Evolutionary conservation across 1,140 invertebrate genomes (phyloP).

Genomic region (Panonychus citri): DNA sequence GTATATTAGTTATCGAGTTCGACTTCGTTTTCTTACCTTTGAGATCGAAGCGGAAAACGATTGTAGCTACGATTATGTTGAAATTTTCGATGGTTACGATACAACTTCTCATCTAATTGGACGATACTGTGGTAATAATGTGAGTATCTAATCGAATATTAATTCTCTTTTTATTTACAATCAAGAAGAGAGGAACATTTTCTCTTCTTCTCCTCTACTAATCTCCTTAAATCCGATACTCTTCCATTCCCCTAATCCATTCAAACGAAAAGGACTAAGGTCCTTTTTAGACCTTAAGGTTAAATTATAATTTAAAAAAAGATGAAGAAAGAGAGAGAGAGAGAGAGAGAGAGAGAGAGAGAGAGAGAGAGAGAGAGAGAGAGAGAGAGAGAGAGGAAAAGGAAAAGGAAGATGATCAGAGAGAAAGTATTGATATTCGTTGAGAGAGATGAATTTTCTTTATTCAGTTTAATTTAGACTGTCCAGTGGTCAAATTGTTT

Average conservation of each 20-base stretch:
- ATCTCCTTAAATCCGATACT: too few relatives aligned
- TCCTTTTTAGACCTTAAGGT: too few relatives aligned
- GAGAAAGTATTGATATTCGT: neutral
- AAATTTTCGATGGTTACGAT: conserved; percentile 65
- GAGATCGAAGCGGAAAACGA: conserved; percentile 74
- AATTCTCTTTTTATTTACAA: too few relatives aligned
- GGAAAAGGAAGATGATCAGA: neutral
- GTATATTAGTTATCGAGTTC: conserved; percentile 33
- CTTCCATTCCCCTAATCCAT: too few relatives aligned
- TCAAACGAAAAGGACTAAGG: too few relatives aligned
- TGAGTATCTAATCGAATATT: too few relatives aligned
- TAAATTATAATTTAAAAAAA: neutral
- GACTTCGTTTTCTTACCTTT: conserved; percentile 63
- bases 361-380: too few relatives aligned
- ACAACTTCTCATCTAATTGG: conserved; percentile 51
- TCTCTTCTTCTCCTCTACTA: too few relatives aligned
- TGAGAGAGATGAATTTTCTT: too few relatives aligned
- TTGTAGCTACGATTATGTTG: conserved; percentile 78
- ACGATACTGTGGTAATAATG: conserved; percentile 60
- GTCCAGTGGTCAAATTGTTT: too few relatives aligned
- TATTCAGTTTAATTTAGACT: too few relatives aligned
- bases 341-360: neutral
- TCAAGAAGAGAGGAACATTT: too few relatives aligned
- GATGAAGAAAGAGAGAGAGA: neutral
- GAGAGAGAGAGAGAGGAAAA: neutral